Evolutionary conservation across 92 coral and sea anemone genomes (phyloP), one percentile per base, ranked within the genome.

Genomic region (Bergia puertoricense): DNA sequence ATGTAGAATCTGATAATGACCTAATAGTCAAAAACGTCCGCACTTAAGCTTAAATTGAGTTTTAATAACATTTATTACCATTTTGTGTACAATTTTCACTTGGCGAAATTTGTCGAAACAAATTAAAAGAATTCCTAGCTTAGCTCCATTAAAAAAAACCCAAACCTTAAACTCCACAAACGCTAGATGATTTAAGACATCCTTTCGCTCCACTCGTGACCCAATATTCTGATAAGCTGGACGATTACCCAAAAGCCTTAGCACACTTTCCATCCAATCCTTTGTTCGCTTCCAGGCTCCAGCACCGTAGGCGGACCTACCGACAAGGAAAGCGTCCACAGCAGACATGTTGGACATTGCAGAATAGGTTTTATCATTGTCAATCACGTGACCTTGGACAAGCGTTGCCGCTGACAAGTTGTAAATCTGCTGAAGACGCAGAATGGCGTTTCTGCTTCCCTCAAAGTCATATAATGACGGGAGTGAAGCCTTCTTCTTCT

Each of bases 281-380:
- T 84, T 46, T 22, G 77, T 84, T 71, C 40, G 87, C n/a, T 43
- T 84, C 87, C 87, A 84, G n/a, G 75, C 57, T 20, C 79, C 78
- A 2, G 45, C 10, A 37, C 42, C 8, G 67, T 69, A 84, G 30
- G 87, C 87, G 15, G 54, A 45, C 46, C 66, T 84, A 9, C 87
- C 87, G 3, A 84, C 65, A 37, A 15, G 18, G 46, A 45, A 84
- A 8, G 87, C 87, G 45, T 84, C 87, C 37, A 46, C 66, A n/a
- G 68, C 87, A 84, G 87, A 84, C 78, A 84, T 72, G 7, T 46
- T 84, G 38, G 75, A 40, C 45, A 37, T 13, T 10, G 87, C 66
- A 8, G 79, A 84, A 48, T 71, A 50, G 41, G 15, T 37, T 30
- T 72, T 30, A 45, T 43, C 87, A 51, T 46, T 15, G 46, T 16